phyloP scores from a whole-genome alignment of 2,888 invertebrate species.

The Zeuzera pyrina region DNA sequence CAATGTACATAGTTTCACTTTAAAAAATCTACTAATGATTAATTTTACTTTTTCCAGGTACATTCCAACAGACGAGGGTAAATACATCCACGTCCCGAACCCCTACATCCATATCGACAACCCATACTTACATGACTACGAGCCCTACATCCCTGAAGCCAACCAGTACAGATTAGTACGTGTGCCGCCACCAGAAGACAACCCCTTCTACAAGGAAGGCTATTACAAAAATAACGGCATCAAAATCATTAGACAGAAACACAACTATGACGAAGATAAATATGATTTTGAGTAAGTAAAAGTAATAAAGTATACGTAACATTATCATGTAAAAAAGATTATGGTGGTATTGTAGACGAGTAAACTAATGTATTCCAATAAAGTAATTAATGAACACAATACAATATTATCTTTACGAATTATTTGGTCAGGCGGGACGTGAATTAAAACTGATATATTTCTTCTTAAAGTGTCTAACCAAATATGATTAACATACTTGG shows the following conservation, averaged over 20 bases:
- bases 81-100: constrained; percentile 67
- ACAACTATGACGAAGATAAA: constrained; percentile 64
- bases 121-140: constrained; percentile 59
- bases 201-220: constrained; percentile 61
- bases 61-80: constrained; percentile 60
- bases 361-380: neutral
- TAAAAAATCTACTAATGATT: neutral
- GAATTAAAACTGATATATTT: neutral
- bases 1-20: too few species aligned
- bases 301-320: neutral
- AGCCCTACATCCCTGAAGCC: constrained; percentile 62
- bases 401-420: too few species aligned
- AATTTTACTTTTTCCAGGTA: constrained; percentile 41
- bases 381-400: neutral
- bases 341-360: neutral
- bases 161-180: constrained; percentile 48
- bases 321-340: neutral
- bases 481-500: constrained; percentile 28
- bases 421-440: too few species aligned
- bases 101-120: constrained; percentile 68
- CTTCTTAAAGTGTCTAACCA: constrained; percentile 18
- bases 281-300: constrained; percentile 66
- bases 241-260: constrained; percentile 62
- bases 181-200: constrained; percentile 42
- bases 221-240: constrained; percentile 69